Percentiles rank a stretch among this genome's conserved stretches.
Conservation (phyloP, 2,797 vertebrate species). For the Tolypeutes matacus region DNA sequence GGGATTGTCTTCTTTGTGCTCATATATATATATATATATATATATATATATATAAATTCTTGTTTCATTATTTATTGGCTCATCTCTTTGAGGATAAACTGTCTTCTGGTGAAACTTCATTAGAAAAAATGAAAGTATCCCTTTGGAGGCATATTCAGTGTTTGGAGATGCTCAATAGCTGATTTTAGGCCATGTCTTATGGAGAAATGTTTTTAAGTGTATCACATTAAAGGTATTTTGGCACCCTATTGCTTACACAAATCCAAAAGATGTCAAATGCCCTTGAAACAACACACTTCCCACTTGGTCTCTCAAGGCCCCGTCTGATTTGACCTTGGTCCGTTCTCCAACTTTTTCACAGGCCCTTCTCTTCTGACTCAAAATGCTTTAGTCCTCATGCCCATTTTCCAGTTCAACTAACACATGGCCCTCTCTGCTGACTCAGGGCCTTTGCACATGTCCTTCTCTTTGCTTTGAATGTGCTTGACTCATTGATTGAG, state of each 20-base stretch:
- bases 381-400: background rate
- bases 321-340: background rate
- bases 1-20: background rate
- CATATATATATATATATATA: background rate
- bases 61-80: background rate
- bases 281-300: background rate
- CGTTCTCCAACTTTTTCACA: background rate
- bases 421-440: background rate
- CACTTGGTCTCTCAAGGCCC: background rate
- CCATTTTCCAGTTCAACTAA: background rate
- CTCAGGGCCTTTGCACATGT: background rate
- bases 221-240: constrained; percentile 5
- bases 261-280: background rate
- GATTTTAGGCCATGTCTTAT: background rate
- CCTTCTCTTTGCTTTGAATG: background rate
- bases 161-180: background rate
- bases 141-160: background rate
- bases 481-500: background rate
- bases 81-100: constrained; percentile 5
- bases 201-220: background rate
- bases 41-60: constrained; percentile 8
- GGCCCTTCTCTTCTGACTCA: background rate
- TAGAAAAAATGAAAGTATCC: constrained; percentile 16
- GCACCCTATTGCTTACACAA: constrained; percentile 34
- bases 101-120: background rate